phyloP scores from a whole-genome alignment of 2,797 vertebrate genomes.

The Manis pentadactyla region DNA sequence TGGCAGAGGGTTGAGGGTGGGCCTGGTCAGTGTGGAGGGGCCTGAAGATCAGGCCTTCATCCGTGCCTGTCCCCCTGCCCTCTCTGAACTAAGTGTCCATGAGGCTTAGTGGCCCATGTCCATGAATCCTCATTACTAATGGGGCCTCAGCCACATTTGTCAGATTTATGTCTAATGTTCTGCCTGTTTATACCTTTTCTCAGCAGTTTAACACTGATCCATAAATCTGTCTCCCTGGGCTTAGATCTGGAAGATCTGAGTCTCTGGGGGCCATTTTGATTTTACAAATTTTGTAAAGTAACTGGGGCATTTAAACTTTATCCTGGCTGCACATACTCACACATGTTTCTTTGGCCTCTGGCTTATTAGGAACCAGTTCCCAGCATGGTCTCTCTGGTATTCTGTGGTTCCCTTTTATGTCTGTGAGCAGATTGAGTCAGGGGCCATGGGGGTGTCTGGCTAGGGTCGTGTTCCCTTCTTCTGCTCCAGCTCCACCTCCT shows the following conservation, averaged over 20 bases:
- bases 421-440: neutral
- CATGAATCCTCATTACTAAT: conserved; percentile 5
- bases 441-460: neutral
- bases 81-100: accelerated
- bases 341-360: neutral
- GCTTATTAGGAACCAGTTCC: neutral
- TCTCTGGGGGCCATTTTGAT: conserved; percentile 55
- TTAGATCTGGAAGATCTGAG: conserved; percentile 60
- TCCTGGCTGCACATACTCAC: neutral
- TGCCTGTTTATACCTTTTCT: conserved; percentile 71
- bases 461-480: neutral
- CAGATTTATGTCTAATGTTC: conserved; percentile 74
- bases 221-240: conserved; percentile 69
- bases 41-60: neutral
- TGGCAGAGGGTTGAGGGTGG: neutral
- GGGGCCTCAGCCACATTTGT: conserved; percentile 6
- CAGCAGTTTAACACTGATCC: conserved; percentile 74
- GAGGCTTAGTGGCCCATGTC: neutral
- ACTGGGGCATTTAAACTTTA: neutral
- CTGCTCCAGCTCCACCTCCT: neutral
- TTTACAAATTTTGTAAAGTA: conserved; percentile 51
- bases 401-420: neutral
- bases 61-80: too few species aligned
- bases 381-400: neutral
- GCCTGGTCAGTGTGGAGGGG: neutral